phyloP scores from a whole-genome alignment of 1,140 invertebrate species.

The Coelopa frigida region DNA sequence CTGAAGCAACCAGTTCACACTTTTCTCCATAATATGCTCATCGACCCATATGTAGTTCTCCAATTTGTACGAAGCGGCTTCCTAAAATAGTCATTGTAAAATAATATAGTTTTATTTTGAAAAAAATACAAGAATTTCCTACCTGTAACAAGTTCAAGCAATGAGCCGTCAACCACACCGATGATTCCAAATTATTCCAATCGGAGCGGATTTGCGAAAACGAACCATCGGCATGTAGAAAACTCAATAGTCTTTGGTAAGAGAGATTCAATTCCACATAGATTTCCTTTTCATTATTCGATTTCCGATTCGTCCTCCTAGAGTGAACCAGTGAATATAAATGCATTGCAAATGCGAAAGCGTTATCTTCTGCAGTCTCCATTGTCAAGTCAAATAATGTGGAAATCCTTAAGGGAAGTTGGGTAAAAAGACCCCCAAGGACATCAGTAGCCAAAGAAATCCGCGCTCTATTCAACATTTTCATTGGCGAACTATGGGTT shows the following conservation, averaged over 20 bases:
- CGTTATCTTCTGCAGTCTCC: constrained; percentile 89
- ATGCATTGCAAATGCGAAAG: constrained; percentile 92
- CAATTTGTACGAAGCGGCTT: constrained; percentile 88
- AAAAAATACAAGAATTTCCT: too few species aligned
- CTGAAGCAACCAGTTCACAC: constrained; percentile 70
- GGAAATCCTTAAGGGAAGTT: constrained; percentile 82
- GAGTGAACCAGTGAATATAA: constrained; percentile 87
- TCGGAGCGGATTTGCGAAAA: constrained; percentile 85
- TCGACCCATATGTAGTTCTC: constrained; percentile 90
- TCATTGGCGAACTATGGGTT: constrained; percentile 90
- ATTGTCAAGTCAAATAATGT: constrained; percentile 73
- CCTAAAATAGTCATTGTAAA: constrained; percentile 42
- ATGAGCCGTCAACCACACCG: constrained; percentile 82
- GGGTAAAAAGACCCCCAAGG: constrained; percentile 88
- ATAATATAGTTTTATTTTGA: too few species aligned
- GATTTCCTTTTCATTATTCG: constrained; percentile 64
- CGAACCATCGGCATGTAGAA: constrained; percentile 83
- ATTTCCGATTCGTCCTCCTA: constrained; percentile 80
- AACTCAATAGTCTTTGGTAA: constrained; percentile 85
- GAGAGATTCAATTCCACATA: constrained; percentile 82
- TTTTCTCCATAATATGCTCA: constrained; percentile 67
- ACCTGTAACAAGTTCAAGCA: constrained; percentile 71
- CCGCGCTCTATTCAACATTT: constrained; percentile 76
- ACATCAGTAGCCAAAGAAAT: constrained; percentile 89
- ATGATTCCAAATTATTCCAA: constrained; percentile 76